Evolutionary conservation across 30 jellyfish, hydroid and myxozoan species (phyloP), one percentile per base, ranked within the genome.

Genomic region (Aurelia sp.): DNA sequence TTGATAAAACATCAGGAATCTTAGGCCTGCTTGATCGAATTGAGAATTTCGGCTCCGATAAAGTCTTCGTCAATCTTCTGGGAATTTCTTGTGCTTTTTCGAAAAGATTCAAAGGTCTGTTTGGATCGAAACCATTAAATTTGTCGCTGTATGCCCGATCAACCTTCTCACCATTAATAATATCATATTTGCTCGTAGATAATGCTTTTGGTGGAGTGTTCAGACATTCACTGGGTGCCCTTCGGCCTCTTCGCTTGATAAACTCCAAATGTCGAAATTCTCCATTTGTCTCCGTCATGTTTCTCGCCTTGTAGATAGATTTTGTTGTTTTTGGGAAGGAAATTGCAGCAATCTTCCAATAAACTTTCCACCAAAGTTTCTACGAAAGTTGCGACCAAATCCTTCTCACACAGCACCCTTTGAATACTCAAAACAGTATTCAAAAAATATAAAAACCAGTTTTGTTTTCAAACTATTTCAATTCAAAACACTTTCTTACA

Each of bases 191-290:
- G 2, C 66, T 44, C 22, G 87, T 74, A 30, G 62, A 58, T 60
- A 73, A 40, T 10, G 93, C 93, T 27, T 51, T 74, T 21, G 93
- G 86, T 8, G 59, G 33, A 4, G 93, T 35, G 47, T 78, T 78
- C 15, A 61, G 60, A 52, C 89, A 78, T 22, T 62, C 89, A 48
- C 82, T 71, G 2, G 93, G 87, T 1, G 93, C 93, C 2, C 87
- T 63, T 19, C 84, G 84, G 27, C 93, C 93, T 66, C 93, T 84
- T 53, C 93, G 73, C 31, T 71, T 84, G 70, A 22, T 22, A 16
- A 84, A 64, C 81, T 84, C 93, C 75, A 84, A 73, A 55, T 84
- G 93, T 61, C 93, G 27, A 63, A 53, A 72, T 2, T 67, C 91
- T 21, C 81, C 91, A 35, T 62, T 66, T 11, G 73, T 21, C 18